A percentile compares a stretch with the other conserved stretches of the same genome.
Conservation (phyloP, 2,797 vertebrate species). For the Bucorvus abyssinicus region DNA sequence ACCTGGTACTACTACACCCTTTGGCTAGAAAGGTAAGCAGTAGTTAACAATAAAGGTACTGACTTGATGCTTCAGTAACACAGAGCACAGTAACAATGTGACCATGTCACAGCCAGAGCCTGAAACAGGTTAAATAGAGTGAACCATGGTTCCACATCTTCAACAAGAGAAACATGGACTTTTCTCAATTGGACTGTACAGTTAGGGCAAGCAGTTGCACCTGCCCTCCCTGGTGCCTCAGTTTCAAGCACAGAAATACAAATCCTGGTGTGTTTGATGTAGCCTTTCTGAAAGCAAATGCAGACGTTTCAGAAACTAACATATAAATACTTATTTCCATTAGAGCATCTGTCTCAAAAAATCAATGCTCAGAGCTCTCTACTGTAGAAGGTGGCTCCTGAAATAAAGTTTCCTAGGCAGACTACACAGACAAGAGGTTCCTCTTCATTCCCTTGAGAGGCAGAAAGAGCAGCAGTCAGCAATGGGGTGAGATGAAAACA, state of each 20-base stretch:
- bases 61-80: background rate
- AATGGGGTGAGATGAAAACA: background rate
- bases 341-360: background rate
- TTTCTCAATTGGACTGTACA: background rate
- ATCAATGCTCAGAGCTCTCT: background rate
- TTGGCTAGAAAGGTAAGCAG: background rate
- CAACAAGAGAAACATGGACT: background rate
- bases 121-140: background rate
- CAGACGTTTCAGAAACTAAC: background rate
- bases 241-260: background rate
- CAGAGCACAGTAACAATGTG: fast-evolving
- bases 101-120: background rate
- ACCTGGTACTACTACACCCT: background rate
- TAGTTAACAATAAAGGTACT: background rate
- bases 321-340: background rate
- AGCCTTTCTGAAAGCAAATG: background rate
- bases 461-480: background rate
- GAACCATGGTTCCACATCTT: background rate
- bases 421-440: background rate
- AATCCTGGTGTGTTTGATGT: background rate
- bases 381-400: background rate
- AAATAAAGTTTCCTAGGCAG: background rate
- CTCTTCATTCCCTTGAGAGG: background rate
- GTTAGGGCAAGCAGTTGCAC: background rate
- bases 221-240: background rate